Conservation (phyloP, 2,113 vertebrate species). For the Phaetusa simplex region DNA sequence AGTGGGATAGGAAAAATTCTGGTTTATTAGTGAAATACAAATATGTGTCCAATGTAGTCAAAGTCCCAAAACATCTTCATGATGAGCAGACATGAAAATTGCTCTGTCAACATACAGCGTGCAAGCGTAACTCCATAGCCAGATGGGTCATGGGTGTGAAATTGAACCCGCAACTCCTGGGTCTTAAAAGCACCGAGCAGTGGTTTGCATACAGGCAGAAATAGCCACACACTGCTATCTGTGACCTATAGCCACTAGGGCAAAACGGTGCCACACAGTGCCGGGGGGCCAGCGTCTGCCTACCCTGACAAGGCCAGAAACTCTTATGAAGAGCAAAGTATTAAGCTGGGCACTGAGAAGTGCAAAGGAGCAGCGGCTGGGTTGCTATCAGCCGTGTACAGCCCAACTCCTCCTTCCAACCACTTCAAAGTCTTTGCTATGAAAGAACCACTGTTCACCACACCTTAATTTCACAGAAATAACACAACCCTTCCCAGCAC, state of each 20-base stretch:
- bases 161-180: neutral
- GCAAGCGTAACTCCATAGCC: neutral
- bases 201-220: neutral
- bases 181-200: neutral
- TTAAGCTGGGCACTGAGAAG: neutral
- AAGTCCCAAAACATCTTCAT: neutral
- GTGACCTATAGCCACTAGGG: neutral
- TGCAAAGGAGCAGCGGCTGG: neutral
- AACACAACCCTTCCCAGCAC: neutral
- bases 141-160: neutral
- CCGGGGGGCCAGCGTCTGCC: neutral
- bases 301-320: neutral
- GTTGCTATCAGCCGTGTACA: neutral
- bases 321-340: slow-evolving; percentile 25
- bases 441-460: neutral
- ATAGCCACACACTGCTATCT: neutral
- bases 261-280: neutral
- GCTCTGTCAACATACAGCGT: neutral
- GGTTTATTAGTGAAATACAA: neutral
- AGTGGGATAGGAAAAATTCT: neutral
- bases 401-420: neutral
- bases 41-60: neutral
- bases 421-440: neutral
- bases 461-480: neutral
- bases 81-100: neutral